Evolutionary conservation across 2,797 vertebrate genomes (phyloP).

Genomic region (Phataginus tricuspis): DNA sequence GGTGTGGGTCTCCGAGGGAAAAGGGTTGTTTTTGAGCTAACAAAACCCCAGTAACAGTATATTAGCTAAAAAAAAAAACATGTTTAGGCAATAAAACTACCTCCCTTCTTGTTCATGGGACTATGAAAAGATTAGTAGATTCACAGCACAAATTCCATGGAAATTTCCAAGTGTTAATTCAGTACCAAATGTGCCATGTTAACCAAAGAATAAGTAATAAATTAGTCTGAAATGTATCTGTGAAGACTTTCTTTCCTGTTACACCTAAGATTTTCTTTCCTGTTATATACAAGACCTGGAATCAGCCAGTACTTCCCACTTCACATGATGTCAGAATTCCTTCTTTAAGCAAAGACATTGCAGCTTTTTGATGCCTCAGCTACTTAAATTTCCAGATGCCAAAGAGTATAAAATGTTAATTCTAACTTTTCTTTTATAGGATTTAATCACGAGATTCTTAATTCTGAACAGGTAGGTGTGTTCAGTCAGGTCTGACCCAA

Average conservation of each 20-base stretch:
- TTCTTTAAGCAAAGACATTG: slow-evolving; percentile 14
- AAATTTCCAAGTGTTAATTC: slow-evolving; percentile 45
- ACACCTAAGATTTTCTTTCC: neutral
- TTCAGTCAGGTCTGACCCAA: neutral
- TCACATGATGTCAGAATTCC: neutral
- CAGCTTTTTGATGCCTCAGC: neutral
- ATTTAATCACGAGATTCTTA: neutral
- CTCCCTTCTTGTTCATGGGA: slow-evolving; percentile 2
- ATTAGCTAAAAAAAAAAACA: slow-evolving; percentile 44
- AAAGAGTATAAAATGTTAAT: neutral
- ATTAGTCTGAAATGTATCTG: neutral
- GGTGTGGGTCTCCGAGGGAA: slow-evolving; percentile 78
- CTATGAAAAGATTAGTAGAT: neutral
- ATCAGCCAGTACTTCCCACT: neutral
- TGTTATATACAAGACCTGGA: too few relatives aligned
- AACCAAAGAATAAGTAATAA: slow-evolving; percentile 6
- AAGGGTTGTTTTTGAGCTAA: slow-evolving; percentile 85
- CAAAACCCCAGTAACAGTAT: slow-evolving; percentile 65
- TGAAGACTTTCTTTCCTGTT: neutral
- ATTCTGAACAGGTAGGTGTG: neutral
- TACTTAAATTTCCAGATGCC: neutral
- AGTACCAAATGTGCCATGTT: neutral
- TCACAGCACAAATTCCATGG: slow-evolving; percentile 43
- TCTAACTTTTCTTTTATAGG: neutral
- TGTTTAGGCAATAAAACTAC: neutral